A percentile compares a stretch with the other conserved stretches of the same genome.
phyloP scores from a whole-genome alignment of 2,797 vertebrate species.

The Toxotes lorentzi region DNA sequence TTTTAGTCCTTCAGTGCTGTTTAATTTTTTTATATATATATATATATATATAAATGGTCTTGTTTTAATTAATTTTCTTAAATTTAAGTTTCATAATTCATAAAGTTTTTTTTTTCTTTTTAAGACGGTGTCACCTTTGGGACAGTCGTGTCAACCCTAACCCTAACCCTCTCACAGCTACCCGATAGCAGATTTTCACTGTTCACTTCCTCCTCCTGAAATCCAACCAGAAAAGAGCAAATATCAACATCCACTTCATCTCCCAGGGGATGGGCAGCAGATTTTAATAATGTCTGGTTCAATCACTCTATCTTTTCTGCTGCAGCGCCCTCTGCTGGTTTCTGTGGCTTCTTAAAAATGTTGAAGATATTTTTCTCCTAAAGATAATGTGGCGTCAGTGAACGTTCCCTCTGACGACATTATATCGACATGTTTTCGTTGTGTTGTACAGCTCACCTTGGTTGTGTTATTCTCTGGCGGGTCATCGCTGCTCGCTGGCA shows the following conservation, averaged over 20 bases:
- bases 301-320: slow-evolving; percentile 43
- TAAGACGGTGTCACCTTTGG: slow-evolving; percentile 51
- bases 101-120: too few relatives aligned
- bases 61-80: too few relatives aligned
- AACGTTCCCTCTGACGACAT: background rate
- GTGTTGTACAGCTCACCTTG: slow-evolving; percentile 48
- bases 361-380: slow-evolving; percentile 75
- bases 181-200: slow-evolving; percentile 24
- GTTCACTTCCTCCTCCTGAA: slow-evolving; percentile 54
- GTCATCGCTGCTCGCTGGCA: slow-evolving; percentile 45
- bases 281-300: rapidly evolving
- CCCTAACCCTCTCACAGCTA: slow-evolving; percentile 63
- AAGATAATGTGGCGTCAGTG: background rate
- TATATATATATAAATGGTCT: too few relatives aligned
- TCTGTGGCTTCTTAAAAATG: slow-evolving; percentile 72
- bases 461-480: slow-evolving; percentile 36
- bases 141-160: slow-evolving; percentile 25
- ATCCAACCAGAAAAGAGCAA: slow-evolving; percentile 19
- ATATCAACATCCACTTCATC: background rate
- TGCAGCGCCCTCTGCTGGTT: slow-evolving; percentile 60
- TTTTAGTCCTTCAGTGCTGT: too few relatives aligned
- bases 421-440: rapidly evolving
- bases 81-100: background rate
- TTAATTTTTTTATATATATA: too few relatives aligned
- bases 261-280: too few relatives aligned